phyloP scores from a whole-genome alignment of 2,888 invertebrate genomes.

The Nebria salina region DNA sequence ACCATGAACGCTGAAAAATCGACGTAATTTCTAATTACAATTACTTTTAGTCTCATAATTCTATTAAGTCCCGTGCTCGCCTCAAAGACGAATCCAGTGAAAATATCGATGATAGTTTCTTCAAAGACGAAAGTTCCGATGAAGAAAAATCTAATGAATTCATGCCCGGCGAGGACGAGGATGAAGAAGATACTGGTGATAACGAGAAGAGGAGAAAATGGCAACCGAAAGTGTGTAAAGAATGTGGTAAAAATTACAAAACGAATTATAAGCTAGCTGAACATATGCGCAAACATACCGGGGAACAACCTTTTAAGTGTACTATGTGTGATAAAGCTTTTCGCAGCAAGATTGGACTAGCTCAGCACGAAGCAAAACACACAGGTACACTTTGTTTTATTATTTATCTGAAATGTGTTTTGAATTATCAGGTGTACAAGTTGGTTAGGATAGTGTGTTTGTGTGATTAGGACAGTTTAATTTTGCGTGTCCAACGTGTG shows the following conservation, averaged over 20 bases:
- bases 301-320: constrained; percentile 70
- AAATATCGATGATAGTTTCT: constrained; percentile 29
- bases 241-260: constrained; percentile 68
- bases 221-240: constrained; percentile 60
- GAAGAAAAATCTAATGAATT: constrained; percentile 49
- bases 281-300: constrained; percentile 70
- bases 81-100: constrained; percentile 41
- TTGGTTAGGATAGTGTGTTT: background rate
- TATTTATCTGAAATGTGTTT: background rate
- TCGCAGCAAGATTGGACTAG: constrained; percentile 69
- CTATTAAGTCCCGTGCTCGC: constrained; percentile 17
- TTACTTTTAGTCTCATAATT: constrained; percentile 20
- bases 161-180: constrained; percentile 50
- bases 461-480: constrained; percentile 64
- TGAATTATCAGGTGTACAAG: background rate
- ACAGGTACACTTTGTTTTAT: constrained; percentile 58
- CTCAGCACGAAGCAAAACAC: constrained; percentile 70
- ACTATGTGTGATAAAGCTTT: constrained; percentile 68
- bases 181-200: constrained; percentile 50
- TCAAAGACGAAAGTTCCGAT: constrained; percentile 48
- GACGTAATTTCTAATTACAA: background rate
- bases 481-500: constrained; percentile 68
- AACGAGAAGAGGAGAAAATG: constrained; percentile 44
- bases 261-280: constrained; percentile 70
- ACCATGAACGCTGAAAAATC: background rate